phyloP scores from a whole-genome alignment of 2,113 vertebrate species.

The Ptilonorhynchus violaceus region DNA sequence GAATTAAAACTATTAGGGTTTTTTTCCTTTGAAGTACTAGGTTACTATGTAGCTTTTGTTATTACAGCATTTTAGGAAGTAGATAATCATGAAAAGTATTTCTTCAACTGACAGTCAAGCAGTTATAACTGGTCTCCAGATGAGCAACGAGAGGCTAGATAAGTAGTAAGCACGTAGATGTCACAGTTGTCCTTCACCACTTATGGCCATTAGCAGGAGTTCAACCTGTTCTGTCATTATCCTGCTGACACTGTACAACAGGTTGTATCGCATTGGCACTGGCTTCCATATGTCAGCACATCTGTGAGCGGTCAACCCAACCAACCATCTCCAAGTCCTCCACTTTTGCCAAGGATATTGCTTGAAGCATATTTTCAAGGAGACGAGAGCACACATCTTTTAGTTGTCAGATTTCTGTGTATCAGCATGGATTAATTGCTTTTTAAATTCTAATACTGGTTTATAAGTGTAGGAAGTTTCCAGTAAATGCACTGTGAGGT shows the following conservation, averaged over 20 bases:
- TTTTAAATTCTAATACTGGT: background rate
- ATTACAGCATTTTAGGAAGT: background rate
- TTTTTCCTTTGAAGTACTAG: background rate
- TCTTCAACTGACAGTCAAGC: background rate
- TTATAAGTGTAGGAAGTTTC: background rate
- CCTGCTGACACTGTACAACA: constrained; percentile 83
- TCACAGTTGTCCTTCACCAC: constrained; percentile 71
- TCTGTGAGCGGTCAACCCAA: constrained; percentile 79
- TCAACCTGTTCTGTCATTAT: constrained; percentile 80
- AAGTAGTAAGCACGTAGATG: background rate
- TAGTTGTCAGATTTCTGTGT: constrained; percentile 64
- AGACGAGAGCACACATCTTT: constrained; percentile 68
- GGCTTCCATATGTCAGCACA: constrained; percentile 84
- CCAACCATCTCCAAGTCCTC: constrained; percentile 74
- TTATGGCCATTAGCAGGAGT: constrained; percentile 63
- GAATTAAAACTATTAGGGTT: background rate
- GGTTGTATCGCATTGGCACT: constrained; percentile 80
- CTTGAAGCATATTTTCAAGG: constrained; percentile 75
- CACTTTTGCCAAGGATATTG: constrained; percentile 69
- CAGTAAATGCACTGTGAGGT: background rate
- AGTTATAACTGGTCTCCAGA: background rate
- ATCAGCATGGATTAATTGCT: constrained; percentile 46
- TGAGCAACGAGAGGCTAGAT: background rate
- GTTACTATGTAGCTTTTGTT: background rate
- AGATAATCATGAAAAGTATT: background rate